Percentiles rank a stretch among this genome's conserved stretches.
phyloP scores from a whole-genome alignment of 2,113 vertebrate genomes.

The Pterophyllum scalare region DNA sequence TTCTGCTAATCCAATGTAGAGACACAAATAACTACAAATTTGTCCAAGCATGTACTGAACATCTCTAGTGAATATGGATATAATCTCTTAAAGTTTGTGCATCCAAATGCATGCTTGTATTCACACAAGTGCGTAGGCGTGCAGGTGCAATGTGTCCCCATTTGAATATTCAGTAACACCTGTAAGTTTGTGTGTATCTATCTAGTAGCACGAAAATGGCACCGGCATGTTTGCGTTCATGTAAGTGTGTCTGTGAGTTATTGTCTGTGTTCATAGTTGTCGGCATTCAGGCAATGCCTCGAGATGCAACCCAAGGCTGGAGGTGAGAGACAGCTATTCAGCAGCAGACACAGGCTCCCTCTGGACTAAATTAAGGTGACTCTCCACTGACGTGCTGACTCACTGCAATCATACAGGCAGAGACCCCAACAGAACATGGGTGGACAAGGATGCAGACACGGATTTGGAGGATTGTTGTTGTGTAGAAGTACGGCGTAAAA shows the following conservation, averaged over 20 bases:
- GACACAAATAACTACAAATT: background rate
- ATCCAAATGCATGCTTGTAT: background rate
- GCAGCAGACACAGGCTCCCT: conserved; percentile 26
- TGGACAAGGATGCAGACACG: background rate
- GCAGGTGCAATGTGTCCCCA: background rate
- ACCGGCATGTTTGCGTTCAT: background rate
- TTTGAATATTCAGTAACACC: conserved; percentile 16
- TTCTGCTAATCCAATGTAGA: background rate
- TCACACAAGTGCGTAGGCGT: background rate
- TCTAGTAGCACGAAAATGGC: background rate
- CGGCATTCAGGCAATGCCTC: background rate
- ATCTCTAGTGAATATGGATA: background rate
- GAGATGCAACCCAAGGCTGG: background rate
- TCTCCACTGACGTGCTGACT: conserved; percentile 18
- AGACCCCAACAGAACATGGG: background rate
- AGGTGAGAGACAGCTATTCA: conserved; percentile 13
- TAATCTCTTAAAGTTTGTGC: background rate
- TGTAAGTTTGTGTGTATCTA: background rate
- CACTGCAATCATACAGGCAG: conserved; percentile 6
- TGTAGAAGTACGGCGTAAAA: background rate
- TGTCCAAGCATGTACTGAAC: background rate
- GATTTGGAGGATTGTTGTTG: background rate
- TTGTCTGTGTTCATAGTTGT: background rate
- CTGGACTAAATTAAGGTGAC: conserved; percentile 24
- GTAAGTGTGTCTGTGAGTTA: background rate